Conservation (phyloP, 2,888 invertebrate genomes). For the Diplolepis rosae region DNA sequence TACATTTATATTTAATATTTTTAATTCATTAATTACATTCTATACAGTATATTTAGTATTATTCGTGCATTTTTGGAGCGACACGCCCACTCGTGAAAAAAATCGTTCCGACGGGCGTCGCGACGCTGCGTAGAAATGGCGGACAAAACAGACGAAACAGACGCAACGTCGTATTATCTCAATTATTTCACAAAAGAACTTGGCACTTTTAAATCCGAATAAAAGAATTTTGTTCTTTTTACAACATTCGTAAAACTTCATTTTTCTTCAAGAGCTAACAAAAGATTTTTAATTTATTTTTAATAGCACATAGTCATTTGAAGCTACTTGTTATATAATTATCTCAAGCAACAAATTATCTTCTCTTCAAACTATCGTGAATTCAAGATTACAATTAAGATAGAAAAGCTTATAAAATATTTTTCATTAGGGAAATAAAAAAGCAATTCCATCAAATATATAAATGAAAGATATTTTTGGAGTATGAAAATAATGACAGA, state of each 20-base stretch:
- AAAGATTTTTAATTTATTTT: no score
- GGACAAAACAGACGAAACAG: conserved; percentile 39
- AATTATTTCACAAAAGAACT: not conserved
- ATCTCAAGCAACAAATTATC: not conserved
- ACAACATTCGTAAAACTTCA: no score
- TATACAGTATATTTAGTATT: not conserved
- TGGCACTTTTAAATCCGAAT: not conserved
- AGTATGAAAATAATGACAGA: not conserved
- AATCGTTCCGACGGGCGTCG: conserved; percentile 51
- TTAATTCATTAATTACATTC: not conserved
- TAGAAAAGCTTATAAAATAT: no score
- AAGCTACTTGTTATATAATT: no score
- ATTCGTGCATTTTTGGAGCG: not conserved
- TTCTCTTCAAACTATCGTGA: no score
- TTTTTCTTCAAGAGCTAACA: no score
- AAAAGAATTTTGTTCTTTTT: no score
- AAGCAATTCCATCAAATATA: not conserved
- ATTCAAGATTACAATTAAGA: no score
- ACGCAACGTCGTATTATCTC: conserved; percentile 27
- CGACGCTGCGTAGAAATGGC: conserved; percentile 55
- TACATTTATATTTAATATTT: not conserved
- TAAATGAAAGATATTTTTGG: not conserved
- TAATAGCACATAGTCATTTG: no score
- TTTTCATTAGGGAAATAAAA: not conserved
- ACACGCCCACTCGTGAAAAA: conserved; percentile 29